These are phyloP conservation scores for Byasa hedistus DNA, from an alignment of 2,888 invertebrate species.

Conservation along the genomic window DNA sequence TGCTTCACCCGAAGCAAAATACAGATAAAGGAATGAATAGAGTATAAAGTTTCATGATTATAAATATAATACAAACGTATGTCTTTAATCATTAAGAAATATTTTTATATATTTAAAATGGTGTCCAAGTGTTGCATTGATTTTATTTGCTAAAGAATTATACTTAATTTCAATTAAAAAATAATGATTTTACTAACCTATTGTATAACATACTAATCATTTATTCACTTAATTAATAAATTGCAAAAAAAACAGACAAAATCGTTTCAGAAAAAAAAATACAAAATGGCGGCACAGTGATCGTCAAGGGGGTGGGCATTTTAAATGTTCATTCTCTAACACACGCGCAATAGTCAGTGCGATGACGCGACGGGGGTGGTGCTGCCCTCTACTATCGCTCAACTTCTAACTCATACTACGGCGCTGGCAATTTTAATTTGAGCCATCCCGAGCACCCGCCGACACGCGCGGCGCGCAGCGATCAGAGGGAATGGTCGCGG, in stretches of 20 bases:
- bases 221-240: not conserved
- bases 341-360: constrained; percentile 73
- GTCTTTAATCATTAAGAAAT: too few relatives aligned
- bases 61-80: too few relatives aligned
- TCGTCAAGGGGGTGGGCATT: constrained; percentile 75
- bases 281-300: constrained; percentile 68
- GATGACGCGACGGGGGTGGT: constrained; percentile 71
- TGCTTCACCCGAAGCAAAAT: too few relatives aligned
- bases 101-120: too few relatives aligned
- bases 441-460: constrained; percentile 41
- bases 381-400: constrained; percentile 64
- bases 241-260: constrained; percentile 36
- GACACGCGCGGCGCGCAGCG: constrained; percentile 30
- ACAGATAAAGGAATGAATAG: too few relatives aligned
- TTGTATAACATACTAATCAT: not conserved
- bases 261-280: constrained; percentile 42
- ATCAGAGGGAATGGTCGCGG: constrained; percentile 36
- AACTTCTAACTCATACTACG: constrained; percentile 59
- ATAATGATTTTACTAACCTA: too few relatives aligned
- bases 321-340: constrained; percentile 77
- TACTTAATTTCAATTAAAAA: not conserved
- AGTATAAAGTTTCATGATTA: too few relatives aligned
- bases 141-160: too few relatives aligned
- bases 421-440: constrained; percentile 41
- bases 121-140: too few relatives aligned